Evolutionary conservation across 1,140 invertebrate species (phyloP).

Genomic region (Macrosteles quadrilineatus): DNA sequence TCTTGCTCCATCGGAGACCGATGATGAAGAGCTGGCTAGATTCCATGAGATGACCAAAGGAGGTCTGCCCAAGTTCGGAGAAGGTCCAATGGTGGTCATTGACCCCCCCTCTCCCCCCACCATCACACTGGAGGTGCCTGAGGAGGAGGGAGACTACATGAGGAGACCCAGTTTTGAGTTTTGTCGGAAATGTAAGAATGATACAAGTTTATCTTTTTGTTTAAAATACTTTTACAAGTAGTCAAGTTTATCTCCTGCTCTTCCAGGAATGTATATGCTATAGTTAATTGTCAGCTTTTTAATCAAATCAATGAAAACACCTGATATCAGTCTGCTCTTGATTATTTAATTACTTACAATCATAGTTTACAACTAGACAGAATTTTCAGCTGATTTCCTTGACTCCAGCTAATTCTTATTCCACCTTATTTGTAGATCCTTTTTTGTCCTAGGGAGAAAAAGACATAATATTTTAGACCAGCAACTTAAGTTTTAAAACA

Average conservation of each 20-base stretch:
- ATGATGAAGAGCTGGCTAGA: slow-evolving; percentile 39
- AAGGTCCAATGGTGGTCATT: slow-evolving; percentile 56
- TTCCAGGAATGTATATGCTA: neutral
- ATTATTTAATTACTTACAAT: too few species aligned
- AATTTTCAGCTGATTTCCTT: too few species aligned
- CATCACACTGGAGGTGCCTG: slow-evolving; percentile 40
- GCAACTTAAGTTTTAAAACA: too few species aligned
- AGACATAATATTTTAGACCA: too few species aligned
- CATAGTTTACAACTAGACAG: too few species aligned
- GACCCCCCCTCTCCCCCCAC: slow-evolving; percentile 65
- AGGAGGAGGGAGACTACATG: slow-evolving; percentile 45
- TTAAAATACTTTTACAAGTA: neutral
- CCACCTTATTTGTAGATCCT: too few species aligned
- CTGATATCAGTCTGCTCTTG: too few species aligned
- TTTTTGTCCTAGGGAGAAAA: too few species aligned
- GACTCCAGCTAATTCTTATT: too few species aligned
- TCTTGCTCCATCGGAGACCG: slow-evolving; percentile 37
- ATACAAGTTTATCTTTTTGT: neutral
- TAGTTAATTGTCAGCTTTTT: too few species aligned
- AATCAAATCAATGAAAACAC: too few species aligned
- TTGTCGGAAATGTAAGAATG: slow-evolving; percentile 42
- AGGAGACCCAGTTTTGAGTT: slow-evolving; percentile 44
- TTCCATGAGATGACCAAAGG: slow-evolving; percentile 16
- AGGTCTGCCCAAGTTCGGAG: neutral
- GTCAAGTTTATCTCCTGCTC: neutral